These are phyloP conservation scores for Glyphotaelius pellucidus DNA, from an alignment of 2,888 invertebrate species.

Conservation along the genomic window DNA sequence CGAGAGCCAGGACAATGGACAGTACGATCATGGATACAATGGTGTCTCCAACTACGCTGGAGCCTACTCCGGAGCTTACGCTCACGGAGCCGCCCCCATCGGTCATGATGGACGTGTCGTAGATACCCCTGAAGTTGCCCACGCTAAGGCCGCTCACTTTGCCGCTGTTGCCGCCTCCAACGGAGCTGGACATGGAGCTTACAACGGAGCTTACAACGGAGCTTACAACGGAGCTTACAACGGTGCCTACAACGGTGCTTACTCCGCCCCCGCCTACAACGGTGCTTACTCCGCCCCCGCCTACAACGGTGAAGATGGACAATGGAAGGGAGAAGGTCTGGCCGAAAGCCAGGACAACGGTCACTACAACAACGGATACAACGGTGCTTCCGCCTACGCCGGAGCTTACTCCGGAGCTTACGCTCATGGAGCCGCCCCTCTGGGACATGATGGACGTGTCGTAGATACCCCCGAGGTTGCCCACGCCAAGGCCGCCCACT, in stretches of 20 bases:
- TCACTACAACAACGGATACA: constrained; percentile 5
- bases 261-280: constrained; percentile 54
- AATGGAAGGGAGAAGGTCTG: constrained; percentile 59
- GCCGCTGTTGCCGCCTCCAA: constrained; percentile 75
- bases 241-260: constrained; percentile 43
- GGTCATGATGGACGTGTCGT: constrained; percentile 65
- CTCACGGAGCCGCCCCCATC: constrained; percentile 64
- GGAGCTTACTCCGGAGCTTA: constrained; percentile 47
- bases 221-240: constrained; percentile 23
- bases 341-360: constrained; percentile 55
- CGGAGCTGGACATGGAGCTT: constrained; percentile 74
- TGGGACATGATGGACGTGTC: constrained; percentile 69
- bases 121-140: constrained; percentile 80
- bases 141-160: constrained; percentile 79
- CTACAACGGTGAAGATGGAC: constrained; percentile 58
- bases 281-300: constrained; percentile 54
- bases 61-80: constrained; percentile 47
- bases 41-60: not conserved
- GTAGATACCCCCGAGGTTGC: constrained; percentile 81
- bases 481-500: constrained; percentile 79
- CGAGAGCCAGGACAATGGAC: constrained; percentile 56
- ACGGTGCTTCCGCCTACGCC: constrained; percentile 31
- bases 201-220: constrained; percentile 44
- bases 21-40: constrained; percentile 48
- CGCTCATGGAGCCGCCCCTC: constrained; percentile 56